phyloP scores from a whole-genome alignment of 2,113 vertebrate genomes.

The Sus scrofa region DNA sequence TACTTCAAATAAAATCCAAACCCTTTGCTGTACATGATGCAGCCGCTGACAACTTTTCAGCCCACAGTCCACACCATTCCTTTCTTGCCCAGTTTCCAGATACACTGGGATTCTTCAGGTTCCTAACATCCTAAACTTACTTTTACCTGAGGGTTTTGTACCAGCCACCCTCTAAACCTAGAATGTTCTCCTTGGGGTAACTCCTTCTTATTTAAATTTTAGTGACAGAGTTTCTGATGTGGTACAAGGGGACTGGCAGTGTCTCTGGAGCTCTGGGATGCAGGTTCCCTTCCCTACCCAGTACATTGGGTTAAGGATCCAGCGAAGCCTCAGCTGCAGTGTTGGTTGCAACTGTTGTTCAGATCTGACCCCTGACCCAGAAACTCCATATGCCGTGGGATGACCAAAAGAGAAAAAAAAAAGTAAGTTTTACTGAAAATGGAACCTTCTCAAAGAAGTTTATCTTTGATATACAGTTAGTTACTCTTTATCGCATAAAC shows the following conservation, averaged over 20 bases:
- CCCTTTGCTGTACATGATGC: neutral
- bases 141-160: neutral
- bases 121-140: neutral
- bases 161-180: neutral
- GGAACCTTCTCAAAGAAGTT: neutral
- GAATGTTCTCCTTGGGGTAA: fast-evolving
- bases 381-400: too few species aligned
- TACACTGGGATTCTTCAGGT: neutral
- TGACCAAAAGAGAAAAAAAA: too few species aligned
- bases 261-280: too few species aligned
- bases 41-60: neutral
- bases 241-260: too few species aligned
- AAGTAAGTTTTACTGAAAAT: neutral
- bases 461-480: neutral
- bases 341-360: too few species aligned
- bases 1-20: neutral
- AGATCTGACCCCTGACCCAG: too few species aligned
- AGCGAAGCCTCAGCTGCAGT: too few species aligned
- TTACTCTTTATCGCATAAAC: neutral
- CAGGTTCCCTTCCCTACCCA: too few species aligned
- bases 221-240: neutral
- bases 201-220: neutral
- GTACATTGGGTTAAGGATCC: too few species aligned
- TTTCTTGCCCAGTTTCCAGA: neutral
- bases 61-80: neutral